A percentile compares a stretch with the other conserved stretches of the same genome.
Evolutionary conservation across 2,113 vertebrate genomes (phyloP).

Genomic region (Capra hircus): DNA sequence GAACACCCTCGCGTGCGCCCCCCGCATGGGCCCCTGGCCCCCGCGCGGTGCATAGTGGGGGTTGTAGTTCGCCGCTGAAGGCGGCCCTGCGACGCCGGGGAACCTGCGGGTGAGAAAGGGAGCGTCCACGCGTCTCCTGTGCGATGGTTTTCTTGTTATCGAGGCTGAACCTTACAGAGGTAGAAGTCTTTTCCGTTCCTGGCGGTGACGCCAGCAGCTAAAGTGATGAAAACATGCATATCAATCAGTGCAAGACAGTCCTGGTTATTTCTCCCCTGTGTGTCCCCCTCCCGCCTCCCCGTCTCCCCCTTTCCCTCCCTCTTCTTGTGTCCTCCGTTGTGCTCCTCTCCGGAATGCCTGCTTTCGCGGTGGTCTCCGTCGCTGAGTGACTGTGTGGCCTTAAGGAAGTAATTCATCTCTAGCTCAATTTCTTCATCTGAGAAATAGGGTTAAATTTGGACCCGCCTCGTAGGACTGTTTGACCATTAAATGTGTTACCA

Average conservation of each 20-base stretch:
- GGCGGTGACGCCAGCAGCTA: background rate
- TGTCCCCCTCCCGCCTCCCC: background rate
- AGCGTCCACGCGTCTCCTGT: fast-evolving
- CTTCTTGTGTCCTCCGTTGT: fast-evolving
- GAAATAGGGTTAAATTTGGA: background rate
- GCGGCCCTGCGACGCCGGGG: fast-evolving
- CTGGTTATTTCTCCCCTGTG: background rate
- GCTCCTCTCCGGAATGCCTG: background rate
- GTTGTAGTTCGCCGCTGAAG: slow-evolving; percentile 42
- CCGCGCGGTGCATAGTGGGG: slow-evolving; percentile 48
- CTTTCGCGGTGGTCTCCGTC: background rate
- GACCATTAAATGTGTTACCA: background rate
- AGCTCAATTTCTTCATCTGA: background rate
- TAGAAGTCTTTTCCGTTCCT: background rate
- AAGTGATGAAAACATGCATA: background rate
- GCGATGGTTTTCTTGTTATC: background rate
- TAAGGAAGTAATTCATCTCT: too few species aligned
- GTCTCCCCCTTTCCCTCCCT: fast-evolving
- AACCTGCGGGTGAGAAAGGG: fast-evolving
- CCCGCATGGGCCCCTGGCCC: background rate
- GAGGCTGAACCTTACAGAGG: background rate
- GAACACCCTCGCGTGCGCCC: background rate
- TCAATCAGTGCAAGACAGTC: too few species aligned
- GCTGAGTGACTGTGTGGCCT: too few species aligned
- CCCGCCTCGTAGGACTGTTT: background rate